Percentiles rank a stretch among this genome's conserved stretches.
Evolutionary conservation across 2,888 invertebrate species (phyloP).

Genomic region (Nycteola revayana): DNA sequence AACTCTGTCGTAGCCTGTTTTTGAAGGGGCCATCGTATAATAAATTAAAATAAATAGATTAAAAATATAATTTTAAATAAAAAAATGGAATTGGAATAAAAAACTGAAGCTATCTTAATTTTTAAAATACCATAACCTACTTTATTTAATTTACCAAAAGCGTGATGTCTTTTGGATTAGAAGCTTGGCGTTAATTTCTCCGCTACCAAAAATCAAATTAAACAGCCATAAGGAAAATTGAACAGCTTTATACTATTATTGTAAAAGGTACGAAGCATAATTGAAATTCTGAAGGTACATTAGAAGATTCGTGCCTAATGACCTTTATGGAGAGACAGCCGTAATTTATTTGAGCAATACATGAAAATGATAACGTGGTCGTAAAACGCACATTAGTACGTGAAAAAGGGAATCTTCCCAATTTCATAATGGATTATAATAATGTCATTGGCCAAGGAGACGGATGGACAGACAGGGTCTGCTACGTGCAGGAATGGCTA

Average conservation of each 20-base stretch:
- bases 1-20: no score
- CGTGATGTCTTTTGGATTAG: no score
- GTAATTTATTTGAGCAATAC: constrained; percentile 35
- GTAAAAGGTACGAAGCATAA: constrained; percentile 3
- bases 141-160: no score
- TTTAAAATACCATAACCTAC: no score
- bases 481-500: constrained; percentile 35
- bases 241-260: background rate
- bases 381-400: constrained; percentile 49
- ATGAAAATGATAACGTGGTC: constrained; percentile 50
- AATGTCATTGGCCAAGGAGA: constrained; percentile 37
- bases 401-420: constrained; percentile 47
- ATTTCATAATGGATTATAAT: constrained; percentile 56
- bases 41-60: no score
- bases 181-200: background rate
- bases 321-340: constrained; percentile 16
- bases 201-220: constrained; percentile 15
- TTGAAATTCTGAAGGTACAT: constrained; percentile 12
- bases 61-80: no score
- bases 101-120: no score
- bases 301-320: constrained; percentile 21
- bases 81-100: no score
- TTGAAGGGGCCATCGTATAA: no score
- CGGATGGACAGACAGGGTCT: constrained; percentile 11
- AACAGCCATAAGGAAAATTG: constrained; percentile 18